Conservation (phyloP, 2,888 invertebrate genomes). For the Pollenia labialis region DNA sequence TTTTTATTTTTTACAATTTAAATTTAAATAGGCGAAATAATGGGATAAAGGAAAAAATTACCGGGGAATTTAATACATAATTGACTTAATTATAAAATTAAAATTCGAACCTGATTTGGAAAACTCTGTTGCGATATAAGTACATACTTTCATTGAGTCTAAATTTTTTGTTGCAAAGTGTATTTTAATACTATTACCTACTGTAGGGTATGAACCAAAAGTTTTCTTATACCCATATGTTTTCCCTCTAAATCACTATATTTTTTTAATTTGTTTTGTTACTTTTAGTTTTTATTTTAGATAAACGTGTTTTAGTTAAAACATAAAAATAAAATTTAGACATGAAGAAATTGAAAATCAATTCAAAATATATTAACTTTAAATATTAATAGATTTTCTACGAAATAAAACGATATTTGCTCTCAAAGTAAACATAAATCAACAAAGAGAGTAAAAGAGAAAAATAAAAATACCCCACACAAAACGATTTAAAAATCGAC, state of each 20-base stretch:
- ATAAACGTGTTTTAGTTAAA: constrained; percentile 46
- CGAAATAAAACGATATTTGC: constrained; percentile 30
- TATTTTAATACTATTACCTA: background rate
- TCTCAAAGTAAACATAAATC: background rate
- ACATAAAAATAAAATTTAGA: constrained; percentile 1
- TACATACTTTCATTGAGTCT: no score
- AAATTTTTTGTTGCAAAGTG: no score
- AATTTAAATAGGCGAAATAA: no score
- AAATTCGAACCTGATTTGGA: no score
- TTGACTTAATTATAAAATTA: no score
- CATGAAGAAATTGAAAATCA: constrained; percentile 54
- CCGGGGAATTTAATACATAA: no score
- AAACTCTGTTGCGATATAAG: no score
- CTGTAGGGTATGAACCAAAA: background rate
- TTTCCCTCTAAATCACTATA: background rate
- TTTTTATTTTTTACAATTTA: no score
- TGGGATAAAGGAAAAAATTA: no score
- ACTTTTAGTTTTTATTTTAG: constrained; percentile 46
- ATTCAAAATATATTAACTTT: constrained; percentile 32
- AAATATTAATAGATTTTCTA: constrained; percentile 42
- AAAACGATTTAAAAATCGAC: constrained; percentile 38
- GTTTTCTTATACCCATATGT: background rate
- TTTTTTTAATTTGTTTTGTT: constrained; percentile 23
- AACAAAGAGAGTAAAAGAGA: background rate
- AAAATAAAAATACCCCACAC: constrained; percentile 14